These are phyloP conservation scores for Copsychus sechellarum DNA, from an alignment of 2,113 vertebrate genomes.

Conservation along the genomic window DNA sequence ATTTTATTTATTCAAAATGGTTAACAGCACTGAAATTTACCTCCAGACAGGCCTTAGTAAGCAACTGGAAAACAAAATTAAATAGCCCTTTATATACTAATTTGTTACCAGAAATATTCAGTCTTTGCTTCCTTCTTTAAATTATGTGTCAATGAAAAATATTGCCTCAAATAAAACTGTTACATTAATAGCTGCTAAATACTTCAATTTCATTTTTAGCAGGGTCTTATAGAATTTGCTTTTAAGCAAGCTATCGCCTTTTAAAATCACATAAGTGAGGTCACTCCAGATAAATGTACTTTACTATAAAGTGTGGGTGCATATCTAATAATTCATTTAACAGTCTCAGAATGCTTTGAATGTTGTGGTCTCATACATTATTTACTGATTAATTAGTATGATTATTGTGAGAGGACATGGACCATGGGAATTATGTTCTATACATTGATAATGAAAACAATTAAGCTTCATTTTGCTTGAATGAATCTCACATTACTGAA, in stretches of 20 bases:
- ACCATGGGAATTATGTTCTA: not conserved
- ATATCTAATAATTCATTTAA: not conserved
- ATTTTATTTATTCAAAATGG: not conserved
- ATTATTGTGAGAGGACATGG: not conserved
- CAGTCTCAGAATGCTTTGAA: not conserved
- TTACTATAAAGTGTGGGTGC: not conserved
- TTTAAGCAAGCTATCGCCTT: not conserved
- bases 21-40: not conserved
- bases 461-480: constrained; percentile 12
- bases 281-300: not conserved
- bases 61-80: not conserved
- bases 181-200: not conserved
- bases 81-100: not conserved
- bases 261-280: not conserved
- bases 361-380: not conserved
- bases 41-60: not conserved
- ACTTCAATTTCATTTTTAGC: not conserved
- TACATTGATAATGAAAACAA: constrained; percentile 12
- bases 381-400: not conserved
- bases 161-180: not conserved
- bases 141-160: not conserved
- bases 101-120: not conserved
- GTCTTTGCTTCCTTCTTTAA: not conserved
- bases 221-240: not conserved
- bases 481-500: not conserved